Evolutionary conservation across 53 echinoderm and acorn worm species (phyloP), one percentile per base, ranked within the genome.

Genomic region (Antedon mediterranea): DNA sequence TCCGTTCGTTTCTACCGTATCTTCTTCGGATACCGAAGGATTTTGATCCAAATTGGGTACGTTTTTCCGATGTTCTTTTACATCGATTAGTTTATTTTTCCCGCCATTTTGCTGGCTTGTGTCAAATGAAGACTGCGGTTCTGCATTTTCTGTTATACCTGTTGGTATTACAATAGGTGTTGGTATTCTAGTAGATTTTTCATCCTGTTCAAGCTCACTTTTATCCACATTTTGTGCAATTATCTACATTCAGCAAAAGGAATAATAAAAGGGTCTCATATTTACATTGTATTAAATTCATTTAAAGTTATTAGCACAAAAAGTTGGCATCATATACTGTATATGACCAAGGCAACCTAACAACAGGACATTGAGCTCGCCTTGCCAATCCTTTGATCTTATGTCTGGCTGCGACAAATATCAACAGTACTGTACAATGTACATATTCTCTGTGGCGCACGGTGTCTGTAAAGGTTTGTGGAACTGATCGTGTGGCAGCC

Each of bases 161-260:
- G 91, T 91, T 23, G 91, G 91, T 37, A 91, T 91, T 74, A 78
- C 79, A 76, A 91, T 91, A 28, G 83, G 72, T 30, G 78, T 31
- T 37, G 34, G 42, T 32, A 75, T 31, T n/a, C 0, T 75, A 43
- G 34, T 29, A 33, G 4, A 0, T 31, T 76, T 34, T 76, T 33
- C 57, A 18, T 23, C 23, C 57, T 18, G 9, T 57, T 57, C 34
- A 4, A 13, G 32, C 20, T 76, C 7, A 76, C 33, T 76, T 11
- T 31, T 32, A 28, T 73, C 30, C 6, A 11, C 32, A 33, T 28
- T 26, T 32, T 76, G 34, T 33, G 32, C 76, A 6, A 32, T 73
- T 1, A 31, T 32, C 32, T 73, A 73, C 7, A 73, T 73, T 28
- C 6, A 31, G 14, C 11, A 11, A 6, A 37, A 37, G 37, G 11